phyloP scores from a whole-genome alignment of 1,140 invertebrate genomes.

The Pemphigus obesinymphae region DNA sequence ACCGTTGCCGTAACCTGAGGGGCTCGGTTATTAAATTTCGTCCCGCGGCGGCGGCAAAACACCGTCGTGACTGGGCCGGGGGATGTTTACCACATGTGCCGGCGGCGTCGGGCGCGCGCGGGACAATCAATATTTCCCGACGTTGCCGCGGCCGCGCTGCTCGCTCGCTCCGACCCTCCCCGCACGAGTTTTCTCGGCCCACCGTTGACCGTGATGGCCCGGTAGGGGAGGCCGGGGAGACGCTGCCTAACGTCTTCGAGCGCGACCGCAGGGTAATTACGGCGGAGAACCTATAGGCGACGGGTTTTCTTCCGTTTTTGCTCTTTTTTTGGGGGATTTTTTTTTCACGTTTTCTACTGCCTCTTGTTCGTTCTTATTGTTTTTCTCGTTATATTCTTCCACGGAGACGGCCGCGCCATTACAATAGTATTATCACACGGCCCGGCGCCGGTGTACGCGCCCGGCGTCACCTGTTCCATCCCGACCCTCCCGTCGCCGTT shows the following conservation, averaged over 20 bases:
- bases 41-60: conserved; percentile 23
- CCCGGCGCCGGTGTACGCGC: no score
- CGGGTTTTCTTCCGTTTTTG: neutral
- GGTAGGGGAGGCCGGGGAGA: neutral
- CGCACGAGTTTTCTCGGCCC: neutral
- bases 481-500: no score
- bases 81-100: conserved; percentile 32
- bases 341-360: neutral
- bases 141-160: conserved; percentile 23
- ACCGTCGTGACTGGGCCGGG: neutral
- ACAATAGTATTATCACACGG: no score
- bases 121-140: conserved; percentile 40
- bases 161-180: neutral
- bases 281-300: neutral
- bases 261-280: conserved; percentile 25
- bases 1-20: neutral
- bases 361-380: neutral
- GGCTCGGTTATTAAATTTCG: conserved; percentile 34
- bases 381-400: no score
- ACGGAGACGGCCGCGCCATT: neutral
- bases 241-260: conserved; percentile 26
- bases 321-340: neutral
- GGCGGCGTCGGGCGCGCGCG: neutral
- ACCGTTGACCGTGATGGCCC: neutral
- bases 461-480: no score